Evolutionary conservation across 2,113 vertebrate species (phyloP).

Genomic region (Cinclus cinclus): DNA sequence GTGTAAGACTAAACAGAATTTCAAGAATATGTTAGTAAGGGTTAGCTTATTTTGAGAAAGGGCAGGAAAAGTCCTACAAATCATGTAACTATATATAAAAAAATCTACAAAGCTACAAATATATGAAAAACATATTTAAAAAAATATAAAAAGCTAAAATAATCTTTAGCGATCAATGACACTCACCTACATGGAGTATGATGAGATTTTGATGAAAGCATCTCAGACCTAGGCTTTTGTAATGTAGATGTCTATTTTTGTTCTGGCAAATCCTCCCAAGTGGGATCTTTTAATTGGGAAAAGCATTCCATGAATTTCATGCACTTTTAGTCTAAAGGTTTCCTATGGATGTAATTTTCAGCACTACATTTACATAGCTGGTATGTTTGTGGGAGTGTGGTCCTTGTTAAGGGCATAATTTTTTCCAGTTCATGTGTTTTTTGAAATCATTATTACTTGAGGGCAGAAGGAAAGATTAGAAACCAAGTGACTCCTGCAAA

Average conservation of each 20-base stretch:
- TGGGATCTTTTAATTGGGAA: neutral
- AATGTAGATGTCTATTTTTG: neutral
- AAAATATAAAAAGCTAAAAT: neutral
- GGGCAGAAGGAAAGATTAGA: neutral
- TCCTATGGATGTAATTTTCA: neutral
- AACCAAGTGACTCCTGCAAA: neutral
- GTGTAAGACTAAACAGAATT: neutral
- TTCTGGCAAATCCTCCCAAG: neutral
- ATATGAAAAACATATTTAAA: neutral
- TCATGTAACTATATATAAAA: neutral
- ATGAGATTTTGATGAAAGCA: neutral
- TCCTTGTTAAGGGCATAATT: neutral
- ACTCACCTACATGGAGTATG: neutral
- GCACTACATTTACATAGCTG: neutral
- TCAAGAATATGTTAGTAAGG: neutral
- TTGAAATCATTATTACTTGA: neutral
- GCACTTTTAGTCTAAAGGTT: neutral
- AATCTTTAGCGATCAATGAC: neutral
- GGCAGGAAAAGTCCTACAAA: neutral
- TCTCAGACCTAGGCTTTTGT: neutral
- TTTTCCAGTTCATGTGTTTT: neutral
- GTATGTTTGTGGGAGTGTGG: neutral
- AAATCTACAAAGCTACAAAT: neutral
- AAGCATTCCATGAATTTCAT: neutral
- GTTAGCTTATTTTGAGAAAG: neutral